A percentile compares a stretch with the other conserved stretches of the same genome.
Evolutionary conservation across 2,113 vertebrate genomes (phyloP).

Genomic region (Monopterus albus): DNA sequence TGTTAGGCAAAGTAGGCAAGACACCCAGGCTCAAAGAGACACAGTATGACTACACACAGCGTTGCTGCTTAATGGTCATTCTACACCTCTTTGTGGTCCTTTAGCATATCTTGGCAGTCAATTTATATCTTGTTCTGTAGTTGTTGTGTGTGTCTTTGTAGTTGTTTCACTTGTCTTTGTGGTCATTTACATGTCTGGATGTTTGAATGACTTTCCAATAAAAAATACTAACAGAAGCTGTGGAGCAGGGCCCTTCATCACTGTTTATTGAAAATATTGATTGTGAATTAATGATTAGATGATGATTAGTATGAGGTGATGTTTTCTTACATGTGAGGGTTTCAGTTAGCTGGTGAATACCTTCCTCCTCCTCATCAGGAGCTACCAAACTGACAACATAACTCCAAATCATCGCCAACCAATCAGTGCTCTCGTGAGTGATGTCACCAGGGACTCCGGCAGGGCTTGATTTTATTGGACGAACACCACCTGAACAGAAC

Average conservation of each 20-base stretch:
- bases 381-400: slow-evolving; percentile 65
- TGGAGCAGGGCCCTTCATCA: too few relatives aligned
- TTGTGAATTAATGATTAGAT: not conserved
- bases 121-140: too few relatives aligned
- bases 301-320: slow-evolving; percentile 43
- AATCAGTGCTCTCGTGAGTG: slow-evolving; percentile 60
- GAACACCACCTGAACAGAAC: slow-evolving; percentile 34
- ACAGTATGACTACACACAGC: too few relatives aligned
- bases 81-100: too few relatives aligned
- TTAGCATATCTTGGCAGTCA: too few relatives aligned
- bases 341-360: slow-evolving; percentile 78
- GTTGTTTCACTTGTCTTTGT: not conserved
- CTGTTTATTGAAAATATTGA: not conserved
- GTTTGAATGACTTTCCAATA: not conserved
- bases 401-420: slow-evolving; percentile 66
- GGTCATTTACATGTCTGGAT: not conserved
- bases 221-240: not conserved
- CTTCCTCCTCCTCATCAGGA: slow-evolving; percentile 79
- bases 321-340: slow-evolving; percentile 76
- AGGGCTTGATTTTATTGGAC: slow-evolving; percentile 43
- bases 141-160: too few relatives aligned
- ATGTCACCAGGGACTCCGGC: slow-evolving; percentile 12
- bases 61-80: too few relatives aligned
- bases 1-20: not conserved
- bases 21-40: too few relatives aligned